A percentile compares a stretch with the other conserved stretches of the same genome.
Evolutionary conservation across 2,797 vertebrate genomes (phyloP).

Genomic region (Melanotaenia boesemani): DNA sequence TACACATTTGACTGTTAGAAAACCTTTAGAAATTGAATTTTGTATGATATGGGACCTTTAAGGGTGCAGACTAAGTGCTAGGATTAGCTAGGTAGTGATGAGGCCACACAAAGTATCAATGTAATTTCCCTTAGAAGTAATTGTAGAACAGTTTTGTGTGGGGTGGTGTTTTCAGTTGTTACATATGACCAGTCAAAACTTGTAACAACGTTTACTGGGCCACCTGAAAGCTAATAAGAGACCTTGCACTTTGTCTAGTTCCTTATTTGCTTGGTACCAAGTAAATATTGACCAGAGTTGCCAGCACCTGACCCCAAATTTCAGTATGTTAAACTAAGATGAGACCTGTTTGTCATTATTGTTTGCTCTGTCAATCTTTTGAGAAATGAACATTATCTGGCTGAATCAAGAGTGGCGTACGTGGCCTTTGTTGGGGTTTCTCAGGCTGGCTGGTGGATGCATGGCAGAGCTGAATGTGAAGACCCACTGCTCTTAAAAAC

Average conservation of each 20-base stretch:
- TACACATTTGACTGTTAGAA: too few relatives aligned
- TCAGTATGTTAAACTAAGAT: slow-evolving; percentile 3
- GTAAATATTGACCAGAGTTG: slow-evolving; percentile 69
- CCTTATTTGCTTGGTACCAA: slow-evolving; percentile 44
- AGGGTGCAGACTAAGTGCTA: too few relatives aligned
- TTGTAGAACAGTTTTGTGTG: not conserved
- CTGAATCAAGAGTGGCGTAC: slow-evolving; percentile 10
- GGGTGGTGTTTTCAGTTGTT: not conserved
- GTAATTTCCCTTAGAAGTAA: not conserved
- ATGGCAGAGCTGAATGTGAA: not conserved
- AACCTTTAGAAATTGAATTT: too few relatives aligned
- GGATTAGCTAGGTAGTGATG: too few relatives aligned
- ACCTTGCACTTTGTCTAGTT: slow-evolving; percentile 62
- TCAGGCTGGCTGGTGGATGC: not conserved
- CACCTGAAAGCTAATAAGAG: slow-evolving; percentile 5
- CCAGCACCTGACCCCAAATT: slow-evolving; percentile 31
- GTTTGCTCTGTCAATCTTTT: slow-evolving; percentile 13
- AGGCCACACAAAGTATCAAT: not conserved
- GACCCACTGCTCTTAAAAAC: not conserved
- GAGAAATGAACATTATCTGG: not conserved
- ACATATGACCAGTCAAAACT: slow-evolving; percentile 14
- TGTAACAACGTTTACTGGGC: slow-evolving; percentile 25
- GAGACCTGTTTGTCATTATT: slow-evolving; percentile 14
- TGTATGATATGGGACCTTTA: not conserved
- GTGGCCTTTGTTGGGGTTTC: slow-evolving; percentile 6